A percentile compares a stretch with the other conserved stretches of the same genome.
phyloP scores from a whole-genome alignment of 2,888 invertebrate genomes.

The Leptinotarsa haldemani region DNA sequence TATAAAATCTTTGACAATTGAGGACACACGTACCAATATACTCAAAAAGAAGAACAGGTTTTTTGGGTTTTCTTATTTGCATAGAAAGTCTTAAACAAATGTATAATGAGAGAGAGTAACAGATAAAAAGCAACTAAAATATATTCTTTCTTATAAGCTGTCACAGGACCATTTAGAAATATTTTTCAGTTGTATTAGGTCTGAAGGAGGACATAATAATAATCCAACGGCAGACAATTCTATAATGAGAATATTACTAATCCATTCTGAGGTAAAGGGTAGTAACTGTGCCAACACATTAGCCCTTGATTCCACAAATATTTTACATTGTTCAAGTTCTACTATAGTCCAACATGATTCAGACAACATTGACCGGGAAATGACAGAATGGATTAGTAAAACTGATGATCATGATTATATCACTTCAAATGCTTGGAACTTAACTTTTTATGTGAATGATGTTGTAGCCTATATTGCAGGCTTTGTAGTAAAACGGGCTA shows the following conservation, averaged over 20 bases:
- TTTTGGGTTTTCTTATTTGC: conserved; percentile 39
- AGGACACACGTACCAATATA: conserved; percentile 4
- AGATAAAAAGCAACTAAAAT: conserved; percentile 27
- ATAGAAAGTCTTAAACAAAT: conserved; percentile 34
- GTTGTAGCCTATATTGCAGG: conserved; percentile 33
- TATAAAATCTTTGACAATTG: conserved; percentile 6
- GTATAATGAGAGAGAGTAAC: conserved; percentile 29
- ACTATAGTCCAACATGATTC: background rate
- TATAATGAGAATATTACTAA: conserved; percentile 31
- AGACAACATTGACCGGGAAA: background rate
- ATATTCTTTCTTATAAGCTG: conserved; percentile 33
- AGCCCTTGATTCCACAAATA: conserved; percentile 27
- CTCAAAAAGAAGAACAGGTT: conserved; percentile 33
- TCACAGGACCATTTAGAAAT: conserved; percentile 36
- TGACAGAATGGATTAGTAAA: background rate
- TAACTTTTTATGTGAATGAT: conserved; percentile 26
- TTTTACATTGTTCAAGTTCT: conserved; percentile 22
- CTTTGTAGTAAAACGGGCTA: conserved; percentile 25
- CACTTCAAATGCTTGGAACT: conserved; percentile 8
- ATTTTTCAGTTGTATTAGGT: conserved; percentile 30
- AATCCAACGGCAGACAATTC: conserved; percentile 38
- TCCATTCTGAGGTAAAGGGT: conserved; percentile 28
- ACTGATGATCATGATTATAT: background rate
- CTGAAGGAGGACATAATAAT: conserved; percentile 34
- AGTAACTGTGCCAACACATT: conserved; percentile 30